These are phyloP conservation scores for Galagoides demidoff DNA, from an alignment of 2,797 vertebrate genomes.

Conservation along the genomic window DNA sequence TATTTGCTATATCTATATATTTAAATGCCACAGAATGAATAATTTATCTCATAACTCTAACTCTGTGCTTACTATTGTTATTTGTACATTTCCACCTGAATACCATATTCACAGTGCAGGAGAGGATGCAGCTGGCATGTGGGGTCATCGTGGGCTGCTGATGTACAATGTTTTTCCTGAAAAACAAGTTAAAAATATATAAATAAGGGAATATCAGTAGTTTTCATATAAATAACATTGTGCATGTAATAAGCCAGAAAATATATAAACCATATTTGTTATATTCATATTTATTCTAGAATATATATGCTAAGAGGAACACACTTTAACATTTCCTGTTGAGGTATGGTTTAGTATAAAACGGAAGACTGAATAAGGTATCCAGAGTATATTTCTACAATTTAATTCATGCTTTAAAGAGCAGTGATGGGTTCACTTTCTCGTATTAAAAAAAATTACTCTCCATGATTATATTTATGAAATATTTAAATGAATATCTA, in stretches of 20 bases:
- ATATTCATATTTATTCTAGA: neutral
- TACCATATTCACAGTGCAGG: neutral
- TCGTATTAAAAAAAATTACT: neutral
- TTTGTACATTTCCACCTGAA: constrained; percentile 33
- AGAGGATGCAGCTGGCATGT: neutral
- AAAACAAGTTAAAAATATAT: neutral
- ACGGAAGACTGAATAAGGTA: neutral
- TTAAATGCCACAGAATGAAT: constrained; percentile 27
- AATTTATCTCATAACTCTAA: constrained; percentile 17
- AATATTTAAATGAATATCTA: neutral
- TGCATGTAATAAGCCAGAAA: neutral
- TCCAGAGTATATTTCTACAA: neutral
- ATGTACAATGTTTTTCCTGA: neutral
- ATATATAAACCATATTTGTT: neutral
- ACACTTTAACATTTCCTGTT: neutral
- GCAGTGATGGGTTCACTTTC: neutral
- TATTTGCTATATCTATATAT: neutral
- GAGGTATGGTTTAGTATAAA: neutral
- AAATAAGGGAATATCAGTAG: neutral
- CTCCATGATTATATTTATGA: neutral
- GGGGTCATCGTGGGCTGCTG: neutral
- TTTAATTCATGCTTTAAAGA: neutral
- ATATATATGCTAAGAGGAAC: neutral
- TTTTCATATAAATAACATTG: neutral
- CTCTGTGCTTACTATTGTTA: neutral